These are phyloP conservation scores for Danaus chrysippus DNA, from an alignment of 2,888 invertebrate species.

Conservation along the genomic window DNA sequence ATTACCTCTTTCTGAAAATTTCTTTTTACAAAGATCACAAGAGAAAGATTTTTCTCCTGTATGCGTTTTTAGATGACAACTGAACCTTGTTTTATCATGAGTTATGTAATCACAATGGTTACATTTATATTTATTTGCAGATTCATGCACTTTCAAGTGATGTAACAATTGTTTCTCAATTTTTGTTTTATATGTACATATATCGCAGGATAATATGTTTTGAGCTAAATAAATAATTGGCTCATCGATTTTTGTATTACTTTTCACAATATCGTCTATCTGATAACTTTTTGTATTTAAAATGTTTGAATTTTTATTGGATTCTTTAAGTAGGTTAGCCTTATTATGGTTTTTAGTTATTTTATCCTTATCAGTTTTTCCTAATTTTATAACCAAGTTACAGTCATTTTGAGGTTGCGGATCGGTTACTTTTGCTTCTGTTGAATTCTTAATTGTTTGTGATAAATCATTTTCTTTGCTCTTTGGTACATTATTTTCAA, in stretches of 20 bases:
- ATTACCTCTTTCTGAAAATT: constrained; percentile 6
- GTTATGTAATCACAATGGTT: background rate
- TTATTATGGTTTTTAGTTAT: no score
- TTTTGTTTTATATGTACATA: constrained; percentile 19
- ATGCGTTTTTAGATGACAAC: constrained; percentile 22
- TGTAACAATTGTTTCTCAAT: constrained; percentile 3
- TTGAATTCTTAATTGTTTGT: no score
- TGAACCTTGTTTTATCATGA: background rate
- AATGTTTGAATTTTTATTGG: no score
- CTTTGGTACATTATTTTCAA: background rate
- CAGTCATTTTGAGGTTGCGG: no score
- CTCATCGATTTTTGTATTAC: no score
- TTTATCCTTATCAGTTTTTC: no score
- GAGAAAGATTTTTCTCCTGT: constrained; percentile 23
- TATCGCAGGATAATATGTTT: constrained; percentile 16
- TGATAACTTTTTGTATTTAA: no score
- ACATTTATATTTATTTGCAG: background rate
- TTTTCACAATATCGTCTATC: no score
- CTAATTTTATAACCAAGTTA: no score
- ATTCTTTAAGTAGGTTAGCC: no score
- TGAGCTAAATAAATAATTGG: background rate
- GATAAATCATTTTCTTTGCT: no score
- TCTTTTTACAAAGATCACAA: constrained; percentile 26
- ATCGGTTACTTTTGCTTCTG: no score
- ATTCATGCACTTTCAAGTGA: constrained; percentile 11